Conservation (phyloP, 2,113 vertebrate genomes). For the Bubo scandiacus region DNA sequence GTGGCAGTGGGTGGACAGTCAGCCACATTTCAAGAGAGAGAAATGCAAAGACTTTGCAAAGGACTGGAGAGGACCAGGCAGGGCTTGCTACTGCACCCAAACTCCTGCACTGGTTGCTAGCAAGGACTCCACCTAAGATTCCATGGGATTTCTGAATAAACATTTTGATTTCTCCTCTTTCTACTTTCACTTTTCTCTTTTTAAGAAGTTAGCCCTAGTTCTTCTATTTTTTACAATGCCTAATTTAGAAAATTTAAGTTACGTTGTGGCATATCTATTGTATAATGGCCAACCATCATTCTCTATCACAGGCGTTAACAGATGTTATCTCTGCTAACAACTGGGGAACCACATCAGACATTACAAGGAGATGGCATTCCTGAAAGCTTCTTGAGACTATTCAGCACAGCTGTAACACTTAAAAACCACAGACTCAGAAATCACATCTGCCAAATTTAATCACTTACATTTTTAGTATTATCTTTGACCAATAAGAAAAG, state of each 20-base stretch:
- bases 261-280: not conserved
- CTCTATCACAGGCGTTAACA: not conserved
- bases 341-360: not conserved
- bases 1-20: not conserved
- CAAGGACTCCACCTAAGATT: not conserved
- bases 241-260: not conserved
- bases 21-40: not conserved
- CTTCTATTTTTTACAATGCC: not conserved
- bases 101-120: not conserved
- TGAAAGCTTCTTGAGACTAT: not conserved
- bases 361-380: fast-evolving
- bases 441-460: not conserved
- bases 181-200: not conserved
- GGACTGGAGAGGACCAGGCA: not conserved
- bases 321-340: not conserved
- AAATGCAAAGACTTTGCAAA: not conserved
- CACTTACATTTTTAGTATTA: not conserved
- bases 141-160: not conserved
- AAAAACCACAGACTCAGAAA: not conserved
- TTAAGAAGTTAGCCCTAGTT: not conserved
- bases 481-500: not conserved
- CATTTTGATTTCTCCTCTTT: not conserved
- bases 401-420: not conserved
- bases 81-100: not conserved
- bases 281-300: not conserved